These are phyloP conservation scores for Myrmecophaga tridactyla DNA, from an alignment of 2,113 vertebrate genomes.

Conservation along the genomic window DNA sequence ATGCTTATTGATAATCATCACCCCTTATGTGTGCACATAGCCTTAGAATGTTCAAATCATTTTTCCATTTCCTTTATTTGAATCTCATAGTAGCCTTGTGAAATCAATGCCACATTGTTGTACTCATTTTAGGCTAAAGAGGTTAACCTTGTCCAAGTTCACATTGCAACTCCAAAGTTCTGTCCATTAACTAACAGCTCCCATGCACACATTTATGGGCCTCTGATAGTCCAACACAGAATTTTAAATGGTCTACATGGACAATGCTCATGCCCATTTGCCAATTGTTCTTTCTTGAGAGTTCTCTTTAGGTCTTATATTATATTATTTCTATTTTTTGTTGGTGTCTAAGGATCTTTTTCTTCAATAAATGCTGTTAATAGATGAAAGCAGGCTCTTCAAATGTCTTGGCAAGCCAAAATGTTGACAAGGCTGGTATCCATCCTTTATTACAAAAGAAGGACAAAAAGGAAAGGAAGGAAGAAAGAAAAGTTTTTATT, in stretches of 20 bases:
- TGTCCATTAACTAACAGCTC: not conserved
- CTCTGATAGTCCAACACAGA: not conserved
- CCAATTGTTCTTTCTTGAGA: not conserved
- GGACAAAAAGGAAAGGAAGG: not conserved
- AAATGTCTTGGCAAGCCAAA: not conserved
- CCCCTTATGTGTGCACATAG: not conserved
- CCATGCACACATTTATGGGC: not conserved
- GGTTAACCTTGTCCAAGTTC: not conserved
- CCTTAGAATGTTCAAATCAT: not conserved
- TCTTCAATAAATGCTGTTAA: not conserved
- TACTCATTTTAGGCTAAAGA: not conserved
- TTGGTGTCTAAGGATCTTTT: not conserved
- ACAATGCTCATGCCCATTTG: not conserved
- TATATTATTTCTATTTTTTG: not conserved
- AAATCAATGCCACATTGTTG: not conserved
- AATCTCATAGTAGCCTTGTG: not conserved
- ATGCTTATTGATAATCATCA: slow-evolving; percentile 11
- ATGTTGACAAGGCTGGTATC: slow-evolving; percentile 11
- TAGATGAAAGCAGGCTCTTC: not conserved
- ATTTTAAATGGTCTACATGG: not conserved
- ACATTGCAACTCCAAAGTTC: not conserved
- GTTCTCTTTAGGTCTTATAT: not conserved
- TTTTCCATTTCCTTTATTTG: not conserved
- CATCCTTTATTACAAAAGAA: not conserved
- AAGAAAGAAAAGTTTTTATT: not conserved